phyloP scores from a whole-genome alignment of 1,140 invertebrate genomes.

The Hycleus cichorii region DNA sequence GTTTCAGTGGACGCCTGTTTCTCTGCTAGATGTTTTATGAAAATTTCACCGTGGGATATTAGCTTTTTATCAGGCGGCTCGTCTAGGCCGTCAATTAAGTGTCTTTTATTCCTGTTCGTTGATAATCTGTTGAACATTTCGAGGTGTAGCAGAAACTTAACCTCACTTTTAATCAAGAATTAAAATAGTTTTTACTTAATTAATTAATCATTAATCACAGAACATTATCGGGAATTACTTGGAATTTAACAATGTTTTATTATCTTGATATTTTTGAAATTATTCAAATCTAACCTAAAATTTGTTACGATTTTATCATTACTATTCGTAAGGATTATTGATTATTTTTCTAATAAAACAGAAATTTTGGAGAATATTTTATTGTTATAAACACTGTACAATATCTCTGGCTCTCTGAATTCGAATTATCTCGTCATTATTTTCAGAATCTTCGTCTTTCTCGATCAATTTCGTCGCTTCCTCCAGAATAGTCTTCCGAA shows the following conservation, averaged over 20 bases:
- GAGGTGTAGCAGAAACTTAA: no score
- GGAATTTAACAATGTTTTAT: no score
- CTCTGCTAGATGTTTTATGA: constrained; percentile 32
- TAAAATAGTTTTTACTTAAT: no score
- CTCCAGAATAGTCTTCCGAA: constrained; percentile 50
- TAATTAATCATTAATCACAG: background rate
- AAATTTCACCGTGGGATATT: constrained; percentile 28
- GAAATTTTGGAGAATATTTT: constrained; percentile 5
- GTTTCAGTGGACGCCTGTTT: constrained; percentile 30
- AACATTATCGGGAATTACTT: no score
- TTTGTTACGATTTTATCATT: no score
- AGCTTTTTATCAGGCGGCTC: constrained; percentile 31
- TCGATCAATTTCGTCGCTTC: constrained; percentile 58
- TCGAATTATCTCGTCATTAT: constrained; percentile 33
- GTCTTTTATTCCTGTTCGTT: background rate
- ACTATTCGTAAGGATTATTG: background rate
- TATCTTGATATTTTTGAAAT: no score
- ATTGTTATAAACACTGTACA: constrained; percentile 34
- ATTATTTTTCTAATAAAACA: background rate
- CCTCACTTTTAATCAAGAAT: no score
- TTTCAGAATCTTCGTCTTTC: constrained; percentile 45
- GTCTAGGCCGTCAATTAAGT: constrained; percentile 5
- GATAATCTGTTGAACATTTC: constrained; percentile 6
- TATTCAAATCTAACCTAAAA: no score
- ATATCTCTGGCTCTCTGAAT: constrained; percentile 30